These are phyloP conservation scores for Euproctis similis DNA, from an alignment of 2,888 invertebrate genomes.

Conservation along the genomic window DNA sequence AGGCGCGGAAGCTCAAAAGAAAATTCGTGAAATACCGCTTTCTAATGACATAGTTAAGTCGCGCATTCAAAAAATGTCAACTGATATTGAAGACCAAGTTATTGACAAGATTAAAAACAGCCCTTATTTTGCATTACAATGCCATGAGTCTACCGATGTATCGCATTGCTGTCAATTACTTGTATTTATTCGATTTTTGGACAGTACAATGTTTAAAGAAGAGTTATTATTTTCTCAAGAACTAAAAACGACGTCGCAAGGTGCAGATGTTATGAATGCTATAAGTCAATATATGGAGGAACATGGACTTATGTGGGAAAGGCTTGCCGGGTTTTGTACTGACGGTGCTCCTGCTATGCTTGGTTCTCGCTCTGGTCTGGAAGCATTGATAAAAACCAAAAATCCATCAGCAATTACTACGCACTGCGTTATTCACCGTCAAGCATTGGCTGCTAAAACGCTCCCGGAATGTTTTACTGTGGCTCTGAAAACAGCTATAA, in stretches of 20 bases:
- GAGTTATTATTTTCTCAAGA: slow-evolving; percentile 8
- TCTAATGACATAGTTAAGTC: slow-evolving; percentile 3
- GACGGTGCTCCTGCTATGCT: slow-evolving; percentile 1
- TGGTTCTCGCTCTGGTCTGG: background rate
- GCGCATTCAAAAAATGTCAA: slow-evolving; percentile 5
- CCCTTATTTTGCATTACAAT: slow-evolving; percentile 18
- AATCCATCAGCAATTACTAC: background rate
- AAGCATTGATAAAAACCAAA: background rate
- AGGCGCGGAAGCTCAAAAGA: slow-evolving; percentile 2
- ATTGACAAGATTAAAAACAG: slow-evolving; percentile 4
- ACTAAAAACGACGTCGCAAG: slow-evolving; percentile 7
- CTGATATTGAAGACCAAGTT: slow-evolving; percentile 5
- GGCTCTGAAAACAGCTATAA: slow-evolving; percentile 7
- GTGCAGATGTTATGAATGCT: slow-evolving; percentile 9
- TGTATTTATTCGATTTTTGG: too few relatives aligned
- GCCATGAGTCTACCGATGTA: slow-evolving; percentile 13
- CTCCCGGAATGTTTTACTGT: too few relatives aligned
- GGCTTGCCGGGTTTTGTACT: slow-evolving; percentile 1
- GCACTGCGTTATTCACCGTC: slow-evolving; percentile 1
- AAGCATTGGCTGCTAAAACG: background rate
- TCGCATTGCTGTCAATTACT: too few relatives aligned
- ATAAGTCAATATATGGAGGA: slow-evolving; percentile 12
- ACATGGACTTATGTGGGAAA: slow-evolving; percentile 18
- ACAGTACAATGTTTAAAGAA: too few relatives aligned
- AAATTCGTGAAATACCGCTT: background rate